phyloP scores from a whole-genome alignment of 2,888 invertebrate genomes.

The Drosophila mimica region DNA sequence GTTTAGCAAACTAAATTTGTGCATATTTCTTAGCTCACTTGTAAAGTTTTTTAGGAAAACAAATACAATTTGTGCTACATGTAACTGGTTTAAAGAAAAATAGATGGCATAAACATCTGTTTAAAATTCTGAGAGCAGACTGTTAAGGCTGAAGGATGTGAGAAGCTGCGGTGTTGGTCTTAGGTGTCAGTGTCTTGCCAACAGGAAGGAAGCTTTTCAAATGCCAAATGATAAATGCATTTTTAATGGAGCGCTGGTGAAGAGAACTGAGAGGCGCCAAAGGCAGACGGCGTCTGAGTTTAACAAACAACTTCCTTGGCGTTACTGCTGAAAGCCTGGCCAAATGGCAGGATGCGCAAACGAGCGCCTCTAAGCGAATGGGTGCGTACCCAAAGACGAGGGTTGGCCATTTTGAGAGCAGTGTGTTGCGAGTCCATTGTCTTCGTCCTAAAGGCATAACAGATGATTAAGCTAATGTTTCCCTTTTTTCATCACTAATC shows the following conservation, averaged over 20 bases:
- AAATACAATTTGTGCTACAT: conserved; percentile 67
- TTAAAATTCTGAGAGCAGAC: conserved; percentile 48
- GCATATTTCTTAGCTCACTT: conserved; percentile 58
- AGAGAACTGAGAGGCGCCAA: conserved; percentile 23
- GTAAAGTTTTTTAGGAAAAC: conserved; percentile 50
- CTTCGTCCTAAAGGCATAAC: conserved; percentile 36
- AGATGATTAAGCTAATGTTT: conserved; percentile 74
- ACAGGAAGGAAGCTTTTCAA: conserved; percentile 79
- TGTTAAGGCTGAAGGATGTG: conserved; percentile 11
- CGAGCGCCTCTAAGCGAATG: conserved; percentile 49
- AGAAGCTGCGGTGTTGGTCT: conserved; percentile 43
- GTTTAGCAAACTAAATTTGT: conserved; percentile 65
- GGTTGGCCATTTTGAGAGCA: conserved; percentile 11
- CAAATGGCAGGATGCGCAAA: conserved; percentile 60
- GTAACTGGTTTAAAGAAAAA: conserved; percentile 33
- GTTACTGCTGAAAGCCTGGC: conserved; percentile 48
- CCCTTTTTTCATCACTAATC: conserved; percentile 50
- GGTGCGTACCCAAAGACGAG: conserved; percentile 35
- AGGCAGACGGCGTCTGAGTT: conserved; percentile 52
- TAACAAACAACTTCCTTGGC: conserved; percentile 72
- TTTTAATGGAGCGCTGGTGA: conserved; percentile 69
- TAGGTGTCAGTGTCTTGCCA: conserved; percentile 67
- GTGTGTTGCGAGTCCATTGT: conserved; percentile 5
- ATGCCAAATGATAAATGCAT: conserved; percentile 79
- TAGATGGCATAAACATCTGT: conserved; percentile 32